These are phyloP conservation scores for Nebria ingens DNA, from an alignment of 1,140 invertebrate species.

Conservation along the genomic window DNA sequence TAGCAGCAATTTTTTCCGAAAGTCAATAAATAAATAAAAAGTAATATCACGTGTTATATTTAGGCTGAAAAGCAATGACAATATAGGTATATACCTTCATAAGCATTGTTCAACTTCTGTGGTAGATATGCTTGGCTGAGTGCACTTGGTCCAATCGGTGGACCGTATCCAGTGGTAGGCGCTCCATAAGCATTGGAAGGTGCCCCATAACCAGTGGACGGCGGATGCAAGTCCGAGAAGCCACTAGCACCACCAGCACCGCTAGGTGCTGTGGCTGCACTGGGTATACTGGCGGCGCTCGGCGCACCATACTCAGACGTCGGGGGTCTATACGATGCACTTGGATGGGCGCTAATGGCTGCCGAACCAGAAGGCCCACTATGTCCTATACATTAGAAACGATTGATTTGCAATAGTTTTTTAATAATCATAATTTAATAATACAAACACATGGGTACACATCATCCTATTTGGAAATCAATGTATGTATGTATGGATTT, in stretches of 20 bases:
- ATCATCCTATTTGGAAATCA: conserved; percentile 11
- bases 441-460: background rate
- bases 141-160: background rate
- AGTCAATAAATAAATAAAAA: too few relatives aligned
- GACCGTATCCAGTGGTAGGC: background rate
- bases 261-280: too few relatives aligned
- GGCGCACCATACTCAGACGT: background rate
- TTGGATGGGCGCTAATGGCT: too few relatives aligned
- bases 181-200: background rate
- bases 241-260: too few relatives aligned
- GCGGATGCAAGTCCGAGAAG: background rate
- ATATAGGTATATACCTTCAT: background rate
- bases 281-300: background rate
- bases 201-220: background rate
- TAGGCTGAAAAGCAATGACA: too few relatives aligned
- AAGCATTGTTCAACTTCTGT: background rate
- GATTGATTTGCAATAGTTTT: background rate
- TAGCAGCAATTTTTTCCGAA: too few relatives aligned
- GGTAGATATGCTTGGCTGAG: background rate
- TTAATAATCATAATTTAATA: background rate
- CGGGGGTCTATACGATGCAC: background rate
- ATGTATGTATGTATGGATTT: background rate
- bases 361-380: background rate
- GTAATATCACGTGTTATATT: too few relatives aligned
- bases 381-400: background rate